phyloP scores from a whole-genome alignment of 2,797 vertebrate species.

The Sebastes cheni region DNA sequence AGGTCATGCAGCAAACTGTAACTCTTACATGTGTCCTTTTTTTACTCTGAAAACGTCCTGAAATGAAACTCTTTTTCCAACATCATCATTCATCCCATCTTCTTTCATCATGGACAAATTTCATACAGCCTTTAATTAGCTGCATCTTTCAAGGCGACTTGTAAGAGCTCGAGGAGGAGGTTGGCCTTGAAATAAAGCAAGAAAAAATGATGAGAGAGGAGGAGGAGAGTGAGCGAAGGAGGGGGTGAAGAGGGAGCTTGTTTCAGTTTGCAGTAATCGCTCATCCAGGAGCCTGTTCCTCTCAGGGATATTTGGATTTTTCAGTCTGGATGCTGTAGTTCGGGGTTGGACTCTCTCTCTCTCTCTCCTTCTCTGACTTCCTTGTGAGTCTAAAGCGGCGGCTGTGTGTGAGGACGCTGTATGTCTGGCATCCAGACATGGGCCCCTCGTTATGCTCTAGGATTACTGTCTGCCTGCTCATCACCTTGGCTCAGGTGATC shows the following conservation, averaged over 20 bases:
- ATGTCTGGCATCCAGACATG: conserved; percentile 68
- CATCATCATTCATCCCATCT: background rate
- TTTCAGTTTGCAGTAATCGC: conserved; percentile 55
- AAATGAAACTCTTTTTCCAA: background rate
- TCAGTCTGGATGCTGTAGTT: conserved; percentile 67
- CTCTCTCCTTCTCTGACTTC: conserved; percentile 34
- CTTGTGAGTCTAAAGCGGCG: background rate
- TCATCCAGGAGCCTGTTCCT: conserved; percentile 62
- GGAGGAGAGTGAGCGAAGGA: conserved; percentile 49
- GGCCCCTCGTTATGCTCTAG: conserved; percentile 53
- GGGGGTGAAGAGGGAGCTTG: conserved; percentile 42
- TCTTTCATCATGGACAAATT: conserved; percentile 46
- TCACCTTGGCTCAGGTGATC: conserved; percentile 76
- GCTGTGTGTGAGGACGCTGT: conserved; percentile 54
- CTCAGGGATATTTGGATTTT: conserved; percentile 68
- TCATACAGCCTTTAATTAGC: conserved; percentile 69
- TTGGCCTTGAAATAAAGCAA: conserved; percentile 40
- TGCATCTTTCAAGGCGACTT: conserved; percentile 24
- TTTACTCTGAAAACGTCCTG: background rate
- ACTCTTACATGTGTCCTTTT: background rate
- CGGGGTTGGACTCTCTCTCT: conserved; percentile 24
- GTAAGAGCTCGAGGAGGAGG: conserved; percentile 50
- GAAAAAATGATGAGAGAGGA: conserved; percentile 48
- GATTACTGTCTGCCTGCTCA: conserved; percentile 74
- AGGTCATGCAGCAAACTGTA: background rate